A percentile compares a stretch with the other conserved stretches of the same genome.
phyloP scores from a whole-genome alignment of 2,888 invertebrate species.

The Lycaena phlaeas region DNA sequence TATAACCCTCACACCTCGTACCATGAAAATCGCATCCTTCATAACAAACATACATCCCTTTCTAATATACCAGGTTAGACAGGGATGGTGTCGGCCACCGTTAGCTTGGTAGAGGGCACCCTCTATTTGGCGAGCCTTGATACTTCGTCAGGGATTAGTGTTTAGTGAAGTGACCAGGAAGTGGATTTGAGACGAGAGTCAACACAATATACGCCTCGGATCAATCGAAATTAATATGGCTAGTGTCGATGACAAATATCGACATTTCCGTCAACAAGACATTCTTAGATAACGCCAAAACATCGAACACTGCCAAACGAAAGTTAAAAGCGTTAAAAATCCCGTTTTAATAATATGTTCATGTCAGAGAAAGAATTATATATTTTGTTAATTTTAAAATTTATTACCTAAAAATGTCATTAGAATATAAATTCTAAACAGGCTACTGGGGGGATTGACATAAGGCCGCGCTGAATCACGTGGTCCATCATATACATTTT shows the following conservation, averaged over 20 bases:
- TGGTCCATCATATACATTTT: too few relatives aligned
- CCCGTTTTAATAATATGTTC: too few relatives aligned
- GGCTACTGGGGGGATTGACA: too few relatives aligned
- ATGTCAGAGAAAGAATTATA: too few relatives aligned
- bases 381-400: too few relatives aligned
- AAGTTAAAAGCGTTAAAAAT: too few relatives aligned
- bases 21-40: slow-evolving; percentile 12
- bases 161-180: slow-evolving; percentile 22
- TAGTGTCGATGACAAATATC: slow-evolving; percentile 11
- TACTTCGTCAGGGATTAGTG: slow-evolving; percentile 28
- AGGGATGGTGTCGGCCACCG: slow-evolving; percentile 4
- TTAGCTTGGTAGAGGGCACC: slow-evolving; percentile 18
- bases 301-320: too few relatives aligned
- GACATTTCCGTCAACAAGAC: slow-evolving; percentile 8
- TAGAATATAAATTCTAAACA: too few relatives aligned
- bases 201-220: slow-evolving; percentile 21
- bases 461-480: too few relatives aligned
- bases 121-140: slow-evolving; percentile 24
- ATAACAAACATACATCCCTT: neutral
- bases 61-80: neutral
- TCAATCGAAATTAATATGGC: too few relatives aligned
- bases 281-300: too few relatives aligned
- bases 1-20: slow-evolving; percentile 21
- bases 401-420: too few relatives aligned
- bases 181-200: slow-evolving; percentile 23